Base-by-base conservation (phyloP, 1,140 invertebrate genomes). In the Drosophila kohkoa region DNA sequence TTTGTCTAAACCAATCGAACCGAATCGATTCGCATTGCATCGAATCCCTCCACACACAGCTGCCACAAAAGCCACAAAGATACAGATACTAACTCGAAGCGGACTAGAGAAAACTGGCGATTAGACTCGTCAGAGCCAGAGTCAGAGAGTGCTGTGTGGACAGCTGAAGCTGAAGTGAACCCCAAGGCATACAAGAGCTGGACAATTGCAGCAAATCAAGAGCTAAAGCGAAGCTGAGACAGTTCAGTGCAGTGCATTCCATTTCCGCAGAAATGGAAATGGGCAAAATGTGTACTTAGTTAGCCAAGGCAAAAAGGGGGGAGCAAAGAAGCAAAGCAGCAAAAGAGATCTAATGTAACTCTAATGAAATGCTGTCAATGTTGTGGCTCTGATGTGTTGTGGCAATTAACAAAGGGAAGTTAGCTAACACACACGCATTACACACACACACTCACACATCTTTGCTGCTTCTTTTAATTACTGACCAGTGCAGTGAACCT, bases 141-240 rank as follows among this genome's bases (percentile, higher is more conserved):
- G 20, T 25, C 20, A 64, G 68, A 63, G 52, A 70, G 67, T 62
- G 32, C 13, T 30, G 75, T 68, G 75, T 65, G 75, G 43, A 54
- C 54, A 65, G 55, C 30, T 68, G 25, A 76, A 65, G 55, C 30
- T 68, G 25, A 76, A 62, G 67, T 64, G 25, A 82, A 49, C 62
- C 55, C 66, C 57, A 60, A 48, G 79, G 82, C 79, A 62, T 43
- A 54, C 41, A 45, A 54, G 35, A 59, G 67, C 45, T 49, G 60
- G 52, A 71, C 73, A 83, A 85, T 77, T 83, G 81, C 81, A 49
- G 68, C 76, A 75, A 76, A 87, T 87, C 59, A 67, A 85, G 52
- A 55, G 69, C 48, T 63, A 51, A 60, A 68, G 58, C 49, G 71
- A 41, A 25, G 8, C 55, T 54, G 41, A 16, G 28, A 41, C 54